Conservation (phyloP, 2,888 invertebrate genomes). For the Xestia xanthographa region DNA sequence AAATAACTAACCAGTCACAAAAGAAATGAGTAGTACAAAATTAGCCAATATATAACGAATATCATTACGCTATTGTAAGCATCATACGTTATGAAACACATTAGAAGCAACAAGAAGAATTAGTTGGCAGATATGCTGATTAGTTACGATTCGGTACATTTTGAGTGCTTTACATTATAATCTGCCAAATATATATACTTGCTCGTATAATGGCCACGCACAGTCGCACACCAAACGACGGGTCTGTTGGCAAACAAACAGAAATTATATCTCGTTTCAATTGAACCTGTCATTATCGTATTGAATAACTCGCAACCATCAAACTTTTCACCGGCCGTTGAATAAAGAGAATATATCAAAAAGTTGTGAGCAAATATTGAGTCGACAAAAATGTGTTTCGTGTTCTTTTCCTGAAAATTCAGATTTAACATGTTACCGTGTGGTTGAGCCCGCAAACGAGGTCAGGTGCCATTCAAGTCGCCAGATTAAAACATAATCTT, state of each 20-base stretch:
- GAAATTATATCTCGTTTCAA: slow-evolving; percentile 12
- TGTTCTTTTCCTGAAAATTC: slow-evolving; percentile 16
- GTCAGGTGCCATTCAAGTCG: slow-evolving; percentile 46
- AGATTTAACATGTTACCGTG: slow-evolving; percentile 26
- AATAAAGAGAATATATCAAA: slow-evolving; percentile 11
- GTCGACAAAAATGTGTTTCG: slow-evolving; percentile 10
- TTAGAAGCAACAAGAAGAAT: not conserved
- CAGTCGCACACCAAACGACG: not conserved
- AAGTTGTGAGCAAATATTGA: not conserved
- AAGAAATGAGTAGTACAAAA: not conserved
- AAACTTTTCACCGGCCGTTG: not conserved
- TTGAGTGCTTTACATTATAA: slow-evolving; percentile 13
- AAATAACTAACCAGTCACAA: not conserved
- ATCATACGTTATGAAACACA: not conserved
- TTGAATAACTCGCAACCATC: not conserved
- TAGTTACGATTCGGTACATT: slow-evolving; percentile 27
- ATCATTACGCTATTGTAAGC: not conserved
- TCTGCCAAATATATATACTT: not conserved
- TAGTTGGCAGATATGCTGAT: slow-evolving; percentile 11
- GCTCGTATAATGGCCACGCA: not conserved
- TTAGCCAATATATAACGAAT: not conserved
- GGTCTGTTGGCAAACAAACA: slow-evolving; percentile 6
- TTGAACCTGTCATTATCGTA: slow-evolving; percentile 12
- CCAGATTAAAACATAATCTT: slow-evolving; percentile 47
- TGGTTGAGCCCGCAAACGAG: slow-evolving; percentile 30